These are phyloP conservation scores for Oryctes rhinoceros DNA, from an alignment of 1,140 invertebrate species.

Conservation along the genomic window DNA sequence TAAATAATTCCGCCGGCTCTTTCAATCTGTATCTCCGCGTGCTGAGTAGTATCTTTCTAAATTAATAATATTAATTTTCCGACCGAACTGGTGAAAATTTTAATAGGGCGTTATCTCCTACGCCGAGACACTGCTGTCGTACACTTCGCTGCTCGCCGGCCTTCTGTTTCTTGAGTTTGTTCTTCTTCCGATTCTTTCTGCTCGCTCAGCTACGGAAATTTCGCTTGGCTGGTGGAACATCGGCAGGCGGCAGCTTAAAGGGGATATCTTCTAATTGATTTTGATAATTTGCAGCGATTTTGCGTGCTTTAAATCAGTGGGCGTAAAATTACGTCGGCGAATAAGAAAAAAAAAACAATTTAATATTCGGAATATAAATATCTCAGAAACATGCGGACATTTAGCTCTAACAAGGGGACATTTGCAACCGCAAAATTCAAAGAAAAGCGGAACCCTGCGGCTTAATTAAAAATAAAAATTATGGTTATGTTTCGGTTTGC, in stretches of 20 bases:
- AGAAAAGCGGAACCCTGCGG: too few relatives aligned
- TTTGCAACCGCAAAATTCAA: too few relatives aligned
- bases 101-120: not conserved
- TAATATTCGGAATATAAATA: too few relatives aligned
- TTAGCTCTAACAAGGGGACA: too few relatives aligned
- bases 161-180: not conserved
- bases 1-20: not conserved
- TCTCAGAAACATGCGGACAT: too few relatives aligned
- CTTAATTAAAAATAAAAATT: too few relatives aligned
- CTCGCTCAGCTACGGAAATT: not conserved
- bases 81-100: constrained; percentile 6
- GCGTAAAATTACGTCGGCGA: too few relatives aligned
- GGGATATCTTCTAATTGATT: not conserved
- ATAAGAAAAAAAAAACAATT: too few relatives aligned
- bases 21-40: not conserved
- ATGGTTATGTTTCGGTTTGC: too few relatives aligned
- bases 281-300: not conserved
- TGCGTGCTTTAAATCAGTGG: too few relatives aligned
- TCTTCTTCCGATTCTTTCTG: not conserved
- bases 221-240: not conserved
- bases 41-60: not conserved
- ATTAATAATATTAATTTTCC: constrained; percentile 16
- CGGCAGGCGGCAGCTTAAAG: not conserved
- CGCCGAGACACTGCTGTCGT: not conserved
- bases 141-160: not conserved